Conservation (phyloP, 2,797 vertebrate species). For the Liparis tanakae region DNA sequence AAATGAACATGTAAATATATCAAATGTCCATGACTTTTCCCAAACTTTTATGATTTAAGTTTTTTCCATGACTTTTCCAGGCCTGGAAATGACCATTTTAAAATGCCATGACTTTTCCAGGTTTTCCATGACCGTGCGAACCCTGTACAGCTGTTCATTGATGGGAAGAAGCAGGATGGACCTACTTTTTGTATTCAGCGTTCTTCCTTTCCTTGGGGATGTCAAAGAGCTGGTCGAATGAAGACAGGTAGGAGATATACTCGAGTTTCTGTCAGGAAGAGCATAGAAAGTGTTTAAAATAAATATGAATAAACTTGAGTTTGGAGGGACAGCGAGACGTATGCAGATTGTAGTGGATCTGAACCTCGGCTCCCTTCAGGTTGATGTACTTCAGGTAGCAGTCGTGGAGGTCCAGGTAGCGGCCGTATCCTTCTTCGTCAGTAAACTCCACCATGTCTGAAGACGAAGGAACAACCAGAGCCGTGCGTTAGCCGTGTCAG, state of each 20-base stretch:
- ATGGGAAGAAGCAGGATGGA: not conserved
- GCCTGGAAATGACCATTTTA: too few species aligned
- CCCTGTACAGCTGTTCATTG: not conserved
- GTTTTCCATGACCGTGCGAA: too few species aligned
- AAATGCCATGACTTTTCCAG: too few species aligned
- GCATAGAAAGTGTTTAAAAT: not conserved
- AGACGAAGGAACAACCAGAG: not conserved
- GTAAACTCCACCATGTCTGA: slow-evolving; percentile 97
- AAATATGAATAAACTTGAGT: too few species aligned
- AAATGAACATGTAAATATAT: too few species aligned
- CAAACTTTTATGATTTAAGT: too few species aligned
- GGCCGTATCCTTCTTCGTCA: slow-evolving; percentile 96
- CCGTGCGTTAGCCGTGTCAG: not conserved
- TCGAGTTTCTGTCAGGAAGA: slow-evolving; percentile 88
- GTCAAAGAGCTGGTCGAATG: slow-evolving; percentile 97
- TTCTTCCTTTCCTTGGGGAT: slow-evolving; percentile 98
- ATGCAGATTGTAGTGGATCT: not conserved
- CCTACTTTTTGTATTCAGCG: slow-evolving; percentile 94
- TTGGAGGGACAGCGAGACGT: not conserved
- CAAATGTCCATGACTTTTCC: too few species aligned
- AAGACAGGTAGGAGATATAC: slow-evolving; percentile 95
- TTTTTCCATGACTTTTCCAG: too few species aligned
- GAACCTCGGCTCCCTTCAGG: slow-evolving; percentile 94
- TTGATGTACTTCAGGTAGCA: slow-evolving; percentile 98
- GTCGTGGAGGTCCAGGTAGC: slow-evolving; percentile 96